Percentiles rank a stretch among this genome's conserved stretches.
Evolutionary conservation across 23 tunicate species (phyloP).

Genomic region (Ciona savignyi): DNA sequence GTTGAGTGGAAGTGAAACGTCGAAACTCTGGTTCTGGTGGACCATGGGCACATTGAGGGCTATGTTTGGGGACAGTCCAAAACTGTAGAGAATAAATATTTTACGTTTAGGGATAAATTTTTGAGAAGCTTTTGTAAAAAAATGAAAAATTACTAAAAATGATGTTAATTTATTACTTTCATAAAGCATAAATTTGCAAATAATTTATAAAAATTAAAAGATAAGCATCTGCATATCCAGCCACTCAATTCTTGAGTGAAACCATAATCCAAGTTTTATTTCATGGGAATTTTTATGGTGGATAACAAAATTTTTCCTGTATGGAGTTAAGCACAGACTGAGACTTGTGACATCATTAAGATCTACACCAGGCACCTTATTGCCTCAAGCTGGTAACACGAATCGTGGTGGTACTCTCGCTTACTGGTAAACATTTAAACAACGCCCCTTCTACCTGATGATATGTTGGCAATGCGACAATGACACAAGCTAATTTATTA

Average conservation of each 20-base stretch:
- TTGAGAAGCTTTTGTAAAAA: neutral
- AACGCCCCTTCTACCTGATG: neutral
- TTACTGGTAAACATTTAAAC: neutral
- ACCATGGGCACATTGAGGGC: slow-evolving; percentile 69
- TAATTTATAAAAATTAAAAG: too few relatives aligned
- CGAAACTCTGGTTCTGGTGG: slow-evolving; percentile 71
- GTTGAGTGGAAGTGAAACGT: slow-evolving; percentile 69
- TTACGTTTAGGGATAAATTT: neutral
- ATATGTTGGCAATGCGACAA: too few relatives aligned
- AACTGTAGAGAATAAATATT: slow-evolving; percentile 22
- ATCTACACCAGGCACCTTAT: neutral
- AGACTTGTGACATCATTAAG: neutral
- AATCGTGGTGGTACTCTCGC: neutral
- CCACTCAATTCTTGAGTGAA: neutral
- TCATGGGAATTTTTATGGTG: neutral
- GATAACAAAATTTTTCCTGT: too few relatives aligned
- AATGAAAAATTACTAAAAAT: neutral
- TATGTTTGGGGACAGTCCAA: slow-evolving; percentile 73
- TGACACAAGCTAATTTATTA: neutral
- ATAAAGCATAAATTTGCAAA: neutral
- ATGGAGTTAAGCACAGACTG: neutral
- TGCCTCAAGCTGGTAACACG: neutral
- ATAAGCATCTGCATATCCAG: neutral
- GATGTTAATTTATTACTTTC: neutral
- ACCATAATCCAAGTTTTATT: neutral